Base-by-base conservation (phyloP, 2,888 invertebrate genomes). In the Drosophila putrida region DNA sequence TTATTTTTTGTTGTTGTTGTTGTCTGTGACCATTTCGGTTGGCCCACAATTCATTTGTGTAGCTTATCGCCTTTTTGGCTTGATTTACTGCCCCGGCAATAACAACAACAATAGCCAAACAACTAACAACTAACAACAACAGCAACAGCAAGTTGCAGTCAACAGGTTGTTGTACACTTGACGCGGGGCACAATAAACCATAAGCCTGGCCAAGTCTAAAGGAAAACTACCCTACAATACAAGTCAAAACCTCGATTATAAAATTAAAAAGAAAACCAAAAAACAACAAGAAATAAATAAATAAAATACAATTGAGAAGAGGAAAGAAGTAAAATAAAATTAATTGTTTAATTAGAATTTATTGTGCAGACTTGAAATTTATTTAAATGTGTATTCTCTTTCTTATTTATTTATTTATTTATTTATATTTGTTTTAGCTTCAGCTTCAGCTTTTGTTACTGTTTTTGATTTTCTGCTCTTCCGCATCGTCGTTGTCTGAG, bases 1-100 rank as follows among this genome's bases (percentile, higher is more conserved):
- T 25, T 25, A 11, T 41, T 36, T 35, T 35, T 49, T 50, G 11
- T 10, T 43, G 39, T 49, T 66, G 59, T 50, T 74, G 59, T 53
- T 41, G 63, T 50, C 54, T 81, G 64, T 63, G 71, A 59, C 72
- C 72, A 75, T 81, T 84, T 82, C 61, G 55, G 63, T 59, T 79
- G 79, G 71, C 70, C 78, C 81, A 78, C 81, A 79, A 79, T 82
- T 80, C 76, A 69, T 85, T 82, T 81, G 78, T 77, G 86, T 83
- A 68, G 82, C 82, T 83, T 83, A 88, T 83, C 82, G 86, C 83
- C 88, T 86, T 77, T 86, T 80, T 80, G 86, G 86, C 72, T 83
- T 83, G 82, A 83, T 88, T 83, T 83, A 83, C 88, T 70, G 86
- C 86, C 60, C 44, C 74, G 35, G 41, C 75, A 58, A 47, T 43